These are phyloP conservation scores for Chrysolina oricalcia DNA, from an alignment of 2,888 invertebrate genomes.

Conservation along the genomic window DNA sequence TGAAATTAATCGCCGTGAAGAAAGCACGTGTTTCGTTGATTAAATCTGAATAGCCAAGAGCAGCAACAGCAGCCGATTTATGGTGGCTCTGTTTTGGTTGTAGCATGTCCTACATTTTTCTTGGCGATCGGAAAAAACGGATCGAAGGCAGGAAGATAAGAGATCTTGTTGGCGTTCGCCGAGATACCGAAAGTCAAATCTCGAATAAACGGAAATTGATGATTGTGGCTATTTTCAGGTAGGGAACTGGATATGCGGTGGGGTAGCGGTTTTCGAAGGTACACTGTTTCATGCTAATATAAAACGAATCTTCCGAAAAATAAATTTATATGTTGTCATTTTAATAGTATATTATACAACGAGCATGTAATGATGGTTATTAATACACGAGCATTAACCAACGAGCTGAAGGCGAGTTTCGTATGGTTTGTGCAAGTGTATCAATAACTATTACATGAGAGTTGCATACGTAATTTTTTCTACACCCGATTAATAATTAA, in stretches of 20 bases:
- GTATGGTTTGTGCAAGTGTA: no score
- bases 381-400: no score
- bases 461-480: no score
- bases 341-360: no score
- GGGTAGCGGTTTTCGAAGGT: no score
- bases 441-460: no score
- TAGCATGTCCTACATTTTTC: conserved; percentile 1
- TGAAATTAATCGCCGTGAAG: conserved; percentile 7
- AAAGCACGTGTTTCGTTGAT: conserved; percentile 8
- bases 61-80: conserved; percentile 12
- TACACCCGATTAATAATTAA: no score
- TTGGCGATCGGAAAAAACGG: not conserved
- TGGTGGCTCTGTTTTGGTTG: conserved; percentile 8
- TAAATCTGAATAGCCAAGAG: conserved; percentile 4
- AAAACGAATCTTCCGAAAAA: no score
- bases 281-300: no score
- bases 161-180: conserved; percentile 3
- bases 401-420: no score
- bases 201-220: not conserved
- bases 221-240: not conserved
- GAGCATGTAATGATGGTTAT: no score
- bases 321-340: no score
- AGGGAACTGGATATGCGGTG: not conserved
- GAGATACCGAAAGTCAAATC: not conserved
- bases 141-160: conserved; percentile 5